These are phyloP conservation scores for Ascidia mentula DNA, from an alignment of 23 tunicate species.

Conservation along the genomic window DNA sequence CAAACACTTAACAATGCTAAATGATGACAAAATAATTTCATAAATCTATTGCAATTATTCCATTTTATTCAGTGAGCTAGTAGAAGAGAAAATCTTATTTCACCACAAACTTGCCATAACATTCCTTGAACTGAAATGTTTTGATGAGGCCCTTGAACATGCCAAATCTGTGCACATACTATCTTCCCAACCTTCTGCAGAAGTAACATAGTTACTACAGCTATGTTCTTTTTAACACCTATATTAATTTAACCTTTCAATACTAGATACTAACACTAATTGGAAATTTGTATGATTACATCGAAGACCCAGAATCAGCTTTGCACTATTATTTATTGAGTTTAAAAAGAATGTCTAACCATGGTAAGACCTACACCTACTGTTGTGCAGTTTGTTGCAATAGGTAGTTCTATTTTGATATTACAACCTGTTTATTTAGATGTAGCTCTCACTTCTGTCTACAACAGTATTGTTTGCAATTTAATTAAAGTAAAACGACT, in stretches of 20 bases:
- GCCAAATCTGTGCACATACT: not conserved
- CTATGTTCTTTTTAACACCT: not conserved
- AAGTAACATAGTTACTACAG: not conserved
- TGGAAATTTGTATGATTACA: conserved; percentile 54
- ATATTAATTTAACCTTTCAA: not conserved
- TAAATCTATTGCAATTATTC: too few species aligned
- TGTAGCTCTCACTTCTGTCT: too few species aligned
- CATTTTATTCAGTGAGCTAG: not conserved
- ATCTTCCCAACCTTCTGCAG: too few species aligned
- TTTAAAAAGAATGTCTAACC: too few species aligned
- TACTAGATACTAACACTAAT: conserved; percentile 42
- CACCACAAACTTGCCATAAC: not conserved
- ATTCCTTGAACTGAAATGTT: not conserved
- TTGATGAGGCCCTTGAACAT: not conserved
- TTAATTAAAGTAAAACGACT: not conserved
- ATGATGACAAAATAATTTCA: too few species aligned
- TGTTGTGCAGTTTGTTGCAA: too few species aligned
- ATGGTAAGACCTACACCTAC: too few species aligned
- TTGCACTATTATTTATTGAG: conserved; percentile 25
- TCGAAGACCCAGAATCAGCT: conserved; percentile 37
- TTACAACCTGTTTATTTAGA: too few species aligned
- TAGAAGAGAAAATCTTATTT: not conserved
- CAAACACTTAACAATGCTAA: too few species aligned
- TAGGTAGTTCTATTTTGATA: too few species aligned
- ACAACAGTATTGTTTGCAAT: not conserved